Evolutionary conservation across 2,113 vertebrate genomes (phyloP).

Genomic region (Ctenomys sociabilis): DNA sequence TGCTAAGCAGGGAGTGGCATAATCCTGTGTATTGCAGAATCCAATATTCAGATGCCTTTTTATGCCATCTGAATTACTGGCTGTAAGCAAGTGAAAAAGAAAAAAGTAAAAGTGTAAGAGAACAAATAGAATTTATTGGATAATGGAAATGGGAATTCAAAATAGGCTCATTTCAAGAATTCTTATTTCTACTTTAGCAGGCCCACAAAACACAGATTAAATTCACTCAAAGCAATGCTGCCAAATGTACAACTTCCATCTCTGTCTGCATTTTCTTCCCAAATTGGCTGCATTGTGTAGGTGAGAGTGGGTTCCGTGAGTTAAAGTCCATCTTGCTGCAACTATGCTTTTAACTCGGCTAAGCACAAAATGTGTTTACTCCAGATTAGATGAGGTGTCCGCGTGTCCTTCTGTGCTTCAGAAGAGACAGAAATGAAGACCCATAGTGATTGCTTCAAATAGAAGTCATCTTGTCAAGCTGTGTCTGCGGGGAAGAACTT

Average conservation of each 20-base stretch:
- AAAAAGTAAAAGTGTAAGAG: background rate
- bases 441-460: background rate
- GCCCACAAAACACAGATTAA: background rate
- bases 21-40: too few species aligned
- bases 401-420: background rate
- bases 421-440: background rate
- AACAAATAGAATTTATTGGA: background rate
- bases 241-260: background rate
- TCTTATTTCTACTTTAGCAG: background rate
- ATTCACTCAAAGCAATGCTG: background rate
- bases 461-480: background rate
- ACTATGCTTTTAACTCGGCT: fast-evolving
- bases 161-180: background rate
- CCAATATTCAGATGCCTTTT: background rate
- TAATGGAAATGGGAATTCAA: background rate
- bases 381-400: background rate
- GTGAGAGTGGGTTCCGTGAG: background rate
- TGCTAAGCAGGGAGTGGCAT: background rate
- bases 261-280: background rate
- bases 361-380: background rate
- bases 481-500: background rate
- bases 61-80: background rate
- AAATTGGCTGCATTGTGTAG: background rate
- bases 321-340: background rate
- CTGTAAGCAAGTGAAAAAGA: background rate